Evolutionary conservation across 2,797 vertebrate species (phyloP), one percentile per base, ranked within the genome.

Genomic region (Eulemur coronatus): DNA sequence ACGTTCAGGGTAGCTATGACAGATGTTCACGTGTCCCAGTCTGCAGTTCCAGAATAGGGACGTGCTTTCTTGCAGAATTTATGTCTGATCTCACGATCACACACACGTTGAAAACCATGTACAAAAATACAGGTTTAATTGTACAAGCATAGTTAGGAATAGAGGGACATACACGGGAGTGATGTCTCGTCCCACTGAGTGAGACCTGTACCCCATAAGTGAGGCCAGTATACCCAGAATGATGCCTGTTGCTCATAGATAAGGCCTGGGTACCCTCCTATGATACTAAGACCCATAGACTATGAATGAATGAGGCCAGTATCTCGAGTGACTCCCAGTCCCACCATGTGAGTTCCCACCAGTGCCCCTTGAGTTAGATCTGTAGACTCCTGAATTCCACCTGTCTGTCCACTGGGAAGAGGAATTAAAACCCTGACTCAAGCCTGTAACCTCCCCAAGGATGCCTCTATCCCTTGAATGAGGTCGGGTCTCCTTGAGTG

Each of bases 11-110:
- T 4, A 30, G 63, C 52, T 35, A 2, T 28, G 38, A 20, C 52
- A 24, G 48, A 35, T 2, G 6, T 6, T 28, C 26, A 10, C 48
- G 0, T 0, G 52, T 13, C 28, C 38, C 69, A 2, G 50, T 14
- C 35, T 1, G 33, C 5, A 4, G 35, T 33, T 41, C 67, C 59
- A 13, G 46, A 24, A 26, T 33, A 15, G 43, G 18, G 35, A 18
- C 9, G 9, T 2, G 41, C 43, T 63, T 88, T 80, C 46, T 35
- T 30, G 46, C 20, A 5, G 65, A 84, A 52, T 65, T 43, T 15
- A 11, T 8, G n/a, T 52, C 57, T 8, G 24, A 20, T 46, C 12
- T 69, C 79, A 20, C n/a, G 67, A 22, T 89, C 57, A 15, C 2
- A 41, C 57, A 4, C 12, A 38, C 11, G 13, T 6, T 28, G 7